Base-by-base conservation (phyloP, 2,888 invertebrate species). In the Argyra leucocephala region DNA sequence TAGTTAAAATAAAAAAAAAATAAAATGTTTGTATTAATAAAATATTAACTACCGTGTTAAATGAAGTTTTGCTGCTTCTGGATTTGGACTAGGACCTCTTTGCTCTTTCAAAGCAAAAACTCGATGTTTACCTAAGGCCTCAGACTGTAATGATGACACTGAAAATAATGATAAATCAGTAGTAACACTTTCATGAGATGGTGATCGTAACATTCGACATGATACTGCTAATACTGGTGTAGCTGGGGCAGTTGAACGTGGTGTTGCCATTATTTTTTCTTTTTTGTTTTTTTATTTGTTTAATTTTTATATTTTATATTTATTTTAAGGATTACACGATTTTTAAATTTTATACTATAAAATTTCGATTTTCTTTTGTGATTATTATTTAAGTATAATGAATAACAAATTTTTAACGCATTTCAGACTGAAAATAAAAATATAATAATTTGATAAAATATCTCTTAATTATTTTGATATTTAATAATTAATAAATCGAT, bases 111-210 rank as follows among this genome's bases (percentile, higher is more conserved):
- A 84, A 65, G 80, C 80, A 21, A 83, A 77, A 61, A 84, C 74
- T 68, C 80, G 73, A 58, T 72, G 72, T 64, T 75, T 76, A 22
- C 80, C 78, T 66, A 82, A 79, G 18, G 77, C 77, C 65, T 85
- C 84, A 21, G 84, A 83, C 9, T 84, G 84, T 67, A 85, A 85
- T 0, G 88, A 88, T 2, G 88, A 88, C 22, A 88, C 85, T 66
- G 90, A 90, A 80, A 91, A 89, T 66, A 91, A 81, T 0, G 90
- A 91, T 64, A 91, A 81, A 78, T 91, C 91, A 0, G 91, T 91
- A 18, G 90, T 90, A 71, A 91, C 89, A 22, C 90, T 90, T 80
- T 92, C 91, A 79, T 90, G 90, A 22, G 90, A 90, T 6, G 91
- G 91, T 1, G 91, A 91, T 64, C 91, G 84, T 68, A 87, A 76